Percentiles rank a stretch among this genome's conserved stretches.
Conservation (phyloP, 1,140 invertebrate genomes). For the Calosoma granatense region DNA sequence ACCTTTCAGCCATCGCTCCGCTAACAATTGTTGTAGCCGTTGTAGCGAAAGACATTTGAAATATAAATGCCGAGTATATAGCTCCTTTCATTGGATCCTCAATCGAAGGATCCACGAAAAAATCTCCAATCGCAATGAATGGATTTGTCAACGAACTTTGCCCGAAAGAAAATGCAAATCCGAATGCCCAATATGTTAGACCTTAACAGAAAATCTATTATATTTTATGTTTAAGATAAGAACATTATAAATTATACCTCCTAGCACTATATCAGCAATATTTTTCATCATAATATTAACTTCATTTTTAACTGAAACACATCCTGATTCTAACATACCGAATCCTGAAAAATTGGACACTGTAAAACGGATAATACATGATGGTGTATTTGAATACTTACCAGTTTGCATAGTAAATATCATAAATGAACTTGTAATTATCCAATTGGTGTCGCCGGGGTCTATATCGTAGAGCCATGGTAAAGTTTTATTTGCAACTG, state of each 20-base stretch:
- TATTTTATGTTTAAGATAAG: constrained; percentile 3
- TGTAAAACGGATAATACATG: not conserved
- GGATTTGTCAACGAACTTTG: constrained; percentile 55
- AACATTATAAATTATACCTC: no score
- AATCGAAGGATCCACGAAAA: constrained; percentile 55
- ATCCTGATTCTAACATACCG: constrained; percentile 84
- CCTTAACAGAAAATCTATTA: constrained; percentile 34
- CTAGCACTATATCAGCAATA: constrained; percentile 83
- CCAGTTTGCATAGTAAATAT: constrained; percentile 97
- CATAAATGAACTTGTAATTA: constrained; percentile 86
- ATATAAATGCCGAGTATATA: constrained; percentile 72
- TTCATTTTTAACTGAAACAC: constrained; percentile 88
- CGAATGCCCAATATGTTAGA: constrained; percentile 89
- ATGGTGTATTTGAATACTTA: constrained; percentile 31
- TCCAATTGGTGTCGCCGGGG: constrained; percentile 84
- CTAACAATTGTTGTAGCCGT: constrained; percentile 86
- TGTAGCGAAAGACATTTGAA: constrained; percentile 82
- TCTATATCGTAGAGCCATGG: constrained; percentile 41
- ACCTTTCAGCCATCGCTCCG: constrained; percentile 84
- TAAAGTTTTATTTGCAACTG: constrained; percentile 10
- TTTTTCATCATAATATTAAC: constrained; percentile 98
- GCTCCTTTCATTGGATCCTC: constrained; percentile 63
- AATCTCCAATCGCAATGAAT: constrained; percentile 63
- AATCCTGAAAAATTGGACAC: constrained; percentile 55
- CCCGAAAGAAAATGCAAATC: constrained; percentile 86